Percentiles rank a stretch among this genome's conserved stretches.
Conservation (phyloP, 2,113 vertebrate species). For the Thamnophis sirtalis region DNA sequence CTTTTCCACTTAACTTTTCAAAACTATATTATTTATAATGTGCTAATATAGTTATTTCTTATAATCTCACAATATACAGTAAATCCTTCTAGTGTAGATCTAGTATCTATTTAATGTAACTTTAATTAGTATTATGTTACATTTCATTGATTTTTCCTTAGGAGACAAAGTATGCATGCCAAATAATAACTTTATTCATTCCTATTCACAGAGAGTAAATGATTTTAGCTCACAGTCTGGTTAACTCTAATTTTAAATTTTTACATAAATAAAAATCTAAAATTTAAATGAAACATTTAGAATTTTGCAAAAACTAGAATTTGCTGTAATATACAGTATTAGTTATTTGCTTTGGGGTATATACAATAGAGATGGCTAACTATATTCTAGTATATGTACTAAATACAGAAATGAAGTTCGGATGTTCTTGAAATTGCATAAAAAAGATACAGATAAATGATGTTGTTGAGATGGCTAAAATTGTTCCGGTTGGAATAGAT, state of each 20-base stretch:
- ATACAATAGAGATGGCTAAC: background rate
- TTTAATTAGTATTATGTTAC: background rate
- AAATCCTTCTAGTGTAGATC: background rate
- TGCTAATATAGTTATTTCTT: background rate
- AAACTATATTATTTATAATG: background rate
- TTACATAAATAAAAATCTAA: background rate
- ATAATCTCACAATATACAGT: background rate
- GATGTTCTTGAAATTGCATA: background rate
- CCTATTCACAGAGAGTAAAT: too few species aligned
- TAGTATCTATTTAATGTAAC: background rate
- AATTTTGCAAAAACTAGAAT: background rate
- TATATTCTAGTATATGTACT: background rate
- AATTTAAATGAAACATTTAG: background rate
- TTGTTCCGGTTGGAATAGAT: conserved; percentile 94
- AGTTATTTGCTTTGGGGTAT: background rate
- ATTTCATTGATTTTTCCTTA: background rate
- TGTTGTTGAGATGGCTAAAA: conserved; percentile 90
- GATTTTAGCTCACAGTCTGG: background rate
- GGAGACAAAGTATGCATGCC: background rate
- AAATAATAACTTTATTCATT: background rate
- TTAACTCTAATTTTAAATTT: background rate
- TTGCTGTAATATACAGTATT: background rate
- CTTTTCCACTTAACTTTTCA: background rate
- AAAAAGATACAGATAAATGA: conserved; percentile 94
- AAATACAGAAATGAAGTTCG: background rate